Evolutionary conservation across 2,888 invertebrate species (phyloP), one percentile per base, ranked within the genome.

Genomic region (Dyspetes luteomarginatus): DNA sequence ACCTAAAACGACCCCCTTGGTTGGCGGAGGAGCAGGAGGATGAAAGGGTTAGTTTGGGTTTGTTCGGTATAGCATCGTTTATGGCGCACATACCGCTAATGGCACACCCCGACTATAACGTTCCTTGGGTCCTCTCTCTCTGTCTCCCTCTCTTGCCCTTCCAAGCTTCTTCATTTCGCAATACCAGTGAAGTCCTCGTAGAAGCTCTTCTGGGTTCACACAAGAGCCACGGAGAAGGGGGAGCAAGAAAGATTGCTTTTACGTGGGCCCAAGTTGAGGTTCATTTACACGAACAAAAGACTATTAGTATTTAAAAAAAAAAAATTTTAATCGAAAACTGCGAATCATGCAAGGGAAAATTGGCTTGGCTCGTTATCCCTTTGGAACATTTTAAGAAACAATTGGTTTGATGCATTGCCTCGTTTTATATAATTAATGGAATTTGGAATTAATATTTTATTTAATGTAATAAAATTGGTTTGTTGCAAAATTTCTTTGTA

Each of bases 41-140:
- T 45, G 65, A 74, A 74, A 74, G 65, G 74, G 74, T 74, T 74
- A 30, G 55, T 55, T 64, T 52, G 26, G 74, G 24, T 26, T 17
- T 30, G 64, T 15, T n/a, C n/a, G n/a, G n/a, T 52, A 58, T 56
- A 65, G 28, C 41, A 48, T 60, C 75, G 65, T 67, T 80, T 80
- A 80, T 72, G 58, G 52, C 48, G 65, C 71, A 67, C 43, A 71
- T 43, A 67, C 24, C 41, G 30, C 58, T 60, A 75, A 75, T 71
- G 71, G 71, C 58, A 71, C 67, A 60, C 56, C 45, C 24, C 26
- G 45, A 22, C 56, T 28, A 22, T 24, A 15, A 48, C 48, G 9
- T 48, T 58, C 7, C 36, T 69, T 24, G 22, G 50, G n/a, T 36
- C 50, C 50, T 68, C 28, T 4, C 55, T n/a, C 30, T 3, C 26